A percentile compares a stretch with the other conserved stretches of the same genome.
These are phyloP conservation scores for Tetramorium simillimum DNA, from an alignment of 1,140 invertebrate genomes.

Conservation along the genomic window DNA sequence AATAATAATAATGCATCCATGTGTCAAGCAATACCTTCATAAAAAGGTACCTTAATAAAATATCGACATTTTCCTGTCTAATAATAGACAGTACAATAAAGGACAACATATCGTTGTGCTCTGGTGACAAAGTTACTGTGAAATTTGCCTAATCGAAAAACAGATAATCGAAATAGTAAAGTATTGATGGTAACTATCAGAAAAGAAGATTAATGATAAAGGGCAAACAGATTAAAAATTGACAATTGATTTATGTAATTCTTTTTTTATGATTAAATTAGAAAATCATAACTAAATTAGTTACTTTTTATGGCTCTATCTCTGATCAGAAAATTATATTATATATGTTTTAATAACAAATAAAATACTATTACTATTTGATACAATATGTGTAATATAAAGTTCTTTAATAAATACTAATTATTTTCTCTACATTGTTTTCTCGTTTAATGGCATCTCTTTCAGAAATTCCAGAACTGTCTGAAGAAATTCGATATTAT, in stretches of 20 bases:
- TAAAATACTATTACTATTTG: no score
- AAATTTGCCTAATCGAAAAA: constrained; percentile 37
- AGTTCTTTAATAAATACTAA: no score
- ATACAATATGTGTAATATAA: no score
- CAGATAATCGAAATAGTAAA: background rate
- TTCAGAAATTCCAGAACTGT: no score
- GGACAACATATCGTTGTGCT: background rate
- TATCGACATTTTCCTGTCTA: background rate
- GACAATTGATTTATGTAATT: background rate
- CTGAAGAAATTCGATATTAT: no score
- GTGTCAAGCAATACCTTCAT: no score
- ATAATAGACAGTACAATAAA: background rate
- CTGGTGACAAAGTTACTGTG: background rate
- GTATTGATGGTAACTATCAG: background rate
- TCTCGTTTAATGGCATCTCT: no score
- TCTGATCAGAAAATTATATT: background rate
- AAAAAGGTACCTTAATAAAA: background rate
- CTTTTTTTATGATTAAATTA: background rate
- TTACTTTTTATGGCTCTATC: background rate
- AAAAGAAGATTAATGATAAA: background rate
- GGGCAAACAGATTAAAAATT: background rate
- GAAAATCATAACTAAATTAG: background rate
- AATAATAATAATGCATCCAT: constrained; percentile 2
- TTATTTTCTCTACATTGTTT: no score
- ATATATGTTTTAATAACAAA: no score